Conservation (phyloP, 2,888 invertebrate species). For the Amiota communis region DNA sequence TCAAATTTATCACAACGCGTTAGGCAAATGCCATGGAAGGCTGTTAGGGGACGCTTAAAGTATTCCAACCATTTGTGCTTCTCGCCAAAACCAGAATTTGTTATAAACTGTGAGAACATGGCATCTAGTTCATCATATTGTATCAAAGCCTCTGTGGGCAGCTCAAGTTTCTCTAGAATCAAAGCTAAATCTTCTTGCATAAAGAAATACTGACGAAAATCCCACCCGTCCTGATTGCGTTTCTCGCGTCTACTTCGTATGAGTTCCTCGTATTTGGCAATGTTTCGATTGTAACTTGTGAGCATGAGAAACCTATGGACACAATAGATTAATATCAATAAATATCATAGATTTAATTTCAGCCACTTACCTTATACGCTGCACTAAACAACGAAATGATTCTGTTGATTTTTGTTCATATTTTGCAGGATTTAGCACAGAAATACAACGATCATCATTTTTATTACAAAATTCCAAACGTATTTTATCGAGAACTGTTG, state of each 20-base stretch:
- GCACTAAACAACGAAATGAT: constrained; percentile 90
- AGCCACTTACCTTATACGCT: constrained; percentile 80
- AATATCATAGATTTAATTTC: not conserved
- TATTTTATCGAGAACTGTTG: constrained; percentile 95
- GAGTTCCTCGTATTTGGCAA: constrained; percentile 90
- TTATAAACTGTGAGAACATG: constrained; percentile 95
- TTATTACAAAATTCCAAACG: constrained; percentile 94
- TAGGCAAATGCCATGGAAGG: constrained; percentile 86
- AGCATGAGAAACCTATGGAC: constrained; percentile 77
- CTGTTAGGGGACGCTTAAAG: constrained; percentile 85
- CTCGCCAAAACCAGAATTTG: constrained; percentile 92
- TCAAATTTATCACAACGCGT: constrained; percentile 77
- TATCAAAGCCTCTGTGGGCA: constrained; percentile 94
- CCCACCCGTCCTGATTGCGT: constrained; percentile 92
- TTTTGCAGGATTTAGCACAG: constrained; percentile 92
- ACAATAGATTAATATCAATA: not conserved
- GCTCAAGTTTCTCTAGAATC: constrained; percentile 93
- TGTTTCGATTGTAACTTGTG: constrained; percentile 88
- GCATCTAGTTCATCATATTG: constrained; percentile 98
- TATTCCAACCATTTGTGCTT: constrained; percentile 88
- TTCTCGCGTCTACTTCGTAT: constrained; percentile 92
- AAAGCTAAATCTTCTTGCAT: constrained; percentile 96
- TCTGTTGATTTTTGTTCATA: constrained; percentile 91
- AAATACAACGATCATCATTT: constrained; percentile 89
- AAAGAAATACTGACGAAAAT: constrained; percentile 94